These are phyloP conservation scores for Mesaphorura yosii DNA, from an alignment of 1,140 invertebrate genomes.

Conservation along the genomic window DNA sequence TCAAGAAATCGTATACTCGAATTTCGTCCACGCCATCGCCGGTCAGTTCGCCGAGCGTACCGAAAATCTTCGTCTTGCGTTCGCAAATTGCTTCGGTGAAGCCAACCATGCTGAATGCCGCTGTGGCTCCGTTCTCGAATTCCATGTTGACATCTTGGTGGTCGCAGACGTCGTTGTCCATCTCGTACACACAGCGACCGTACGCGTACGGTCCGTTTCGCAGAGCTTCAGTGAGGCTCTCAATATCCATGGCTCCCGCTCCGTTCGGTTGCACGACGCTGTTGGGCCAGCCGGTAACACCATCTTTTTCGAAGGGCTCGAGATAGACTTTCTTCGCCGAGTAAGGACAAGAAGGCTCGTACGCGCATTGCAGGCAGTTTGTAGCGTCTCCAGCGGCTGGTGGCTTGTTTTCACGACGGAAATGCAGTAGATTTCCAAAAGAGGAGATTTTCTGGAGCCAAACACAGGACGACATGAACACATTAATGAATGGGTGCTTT, in stretches of 20 bases:
- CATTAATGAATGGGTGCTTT: no score
- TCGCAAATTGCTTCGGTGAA: conserved; percentile 39
- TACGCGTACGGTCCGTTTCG: conserved; percentile 37
- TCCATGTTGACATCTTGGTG: conserved; percentile 42
- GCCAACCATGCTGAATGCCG: conserved; percentile 39
- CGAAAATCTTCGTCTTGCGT: conserved; percentile 31
- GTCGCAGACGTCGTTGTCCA: conserved; percentile 40
- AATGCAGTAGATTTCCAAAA: conserved; percentile 41
- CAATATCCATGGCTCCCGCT: conserved; percentile 31
- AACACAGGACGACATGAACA: neutral
- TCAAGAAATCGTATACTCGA: conserved; percentile 32
- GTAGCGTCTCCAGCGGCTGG: conserved; percentile 25
- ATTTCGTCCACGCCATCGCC: conserved; percentile 29
- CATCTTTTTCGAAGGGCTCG: conserved; percentile 27
- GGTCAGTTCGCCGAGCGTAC: conserved; percentile 28
- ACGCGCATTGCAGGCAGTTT: conserved; percentile 38
- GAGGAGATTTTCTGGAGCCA: conserved; percentile 36
- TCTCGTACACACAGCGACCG: conserved; percentile 40
- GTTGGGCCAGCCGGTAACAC: conserved; percentile 19
- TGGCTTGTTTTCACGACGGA: conserved; percentile 32
- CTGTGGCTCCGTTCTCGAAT: conserved; percentile 40
- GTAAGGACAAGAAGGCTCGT: conserved; percentile 37
- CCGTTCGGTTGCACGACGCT: conserved; percentile 26
- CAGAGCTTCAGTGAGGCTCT: conserved; percentile 36
- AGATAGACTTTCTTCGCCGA: conserved; percentile 41